Conservation (phyloP, 2,888 invertebrate genomes). For the Pardosa pseudoannulata region DNA sequence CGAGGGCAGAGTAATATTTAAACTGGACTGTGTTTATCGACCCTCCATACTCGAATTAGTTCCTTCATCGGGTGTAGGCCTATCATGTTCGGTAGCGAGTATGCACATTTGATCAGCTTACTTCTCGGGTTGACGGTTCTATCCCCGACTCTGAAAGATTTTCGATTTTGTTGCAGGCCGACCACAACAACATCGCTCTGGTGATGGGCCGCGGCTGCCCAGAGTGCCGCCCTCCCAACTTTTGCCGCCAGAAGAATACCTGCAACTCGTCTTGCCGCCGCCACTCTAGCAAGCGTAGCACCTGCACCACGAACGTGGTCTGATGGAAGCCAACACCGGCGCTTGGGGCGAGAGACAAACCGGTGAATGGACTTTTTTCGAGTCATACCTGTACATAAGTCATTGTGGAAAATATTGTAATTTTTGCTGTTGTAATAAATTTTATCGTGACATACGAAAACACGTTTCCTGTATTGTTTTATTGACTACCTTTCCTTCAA, state of each 20-base stretch:
- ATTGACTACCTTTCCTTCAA: no score
- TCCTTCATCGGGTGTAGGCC: no score
- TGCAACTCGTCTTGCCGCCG: conserved; percentile 17
- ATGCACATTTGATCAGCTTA: no score
- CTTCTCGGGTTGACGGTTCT: no score
- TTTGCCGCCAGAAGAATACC: conserved; percentile 15
- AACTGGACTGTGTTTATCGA: no score
- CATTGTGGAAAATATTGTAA: conserved; percentile 37
- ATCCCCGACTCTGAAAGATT: no score
- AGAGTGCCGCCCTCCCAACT: conserved; percentile 41
- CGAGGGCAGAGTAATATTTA: no score
- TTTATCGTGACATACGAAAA: conserved; percentile 29
- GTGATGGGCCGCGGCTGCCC: conserved; percentile 46
- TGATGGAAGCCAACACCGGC: conserved; percentile 11
- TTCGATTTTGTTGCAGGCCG: conserved; percentile 60
- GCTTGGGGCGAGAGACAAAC: not conserved
- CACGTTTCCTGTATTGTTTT: no score
- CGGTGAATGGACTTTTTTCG: conserved; percentile 25
- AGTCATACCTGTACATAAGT: conserved; percentile 49
- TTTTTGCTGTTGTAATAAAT: conserved; percentile 58
- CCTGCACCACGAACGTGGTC: conserved; percentile 43
- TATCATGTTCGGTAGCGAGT: no score
- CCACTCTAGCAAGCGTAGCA: conserved; percentile 38
- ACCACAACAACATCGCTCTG: conserved; percentile 58
- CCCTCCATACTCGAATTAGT: no score